Evolutionary conservation across 2,888 invertebrate genomes (phyloP).

Genomic region (Drosophila paucipuncta): DNA sequence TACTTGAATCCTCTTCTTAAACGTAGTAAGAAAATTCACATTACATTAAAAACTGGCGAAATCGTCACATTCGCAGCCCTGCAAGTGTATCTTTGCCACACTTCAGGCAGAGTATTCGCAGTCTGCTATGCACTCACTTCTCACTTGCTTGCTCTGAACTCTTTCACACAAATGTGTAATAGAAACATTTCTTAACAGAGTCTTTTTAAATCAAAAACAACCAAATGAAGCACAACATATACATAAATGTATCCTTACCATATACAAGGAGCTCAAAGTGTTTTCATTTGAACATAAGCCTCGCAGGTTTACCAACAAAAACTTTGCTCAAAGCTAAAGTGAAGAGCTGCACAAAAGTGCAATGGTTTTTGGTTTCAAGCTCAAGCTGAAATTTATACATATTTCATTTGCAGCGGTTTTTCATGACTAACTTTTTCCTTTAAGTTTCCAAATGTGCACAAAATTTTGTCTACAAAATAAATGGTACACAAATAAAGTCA

Average conservation of each 20-base stretch:
- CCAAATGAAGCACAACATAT: background rate
- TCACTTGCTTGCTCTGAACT: background rate
- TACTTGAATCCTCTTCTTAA: background rate
- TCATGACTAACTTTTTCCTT: conserved; percentile 13
- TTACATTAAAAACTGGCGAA: background rate
- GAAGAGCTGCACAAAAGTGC: conserved; percentile 16
- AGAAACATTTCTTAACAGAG: background rate
- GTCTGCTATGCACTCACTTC: background rate
- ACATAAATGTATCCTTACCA: background rate
- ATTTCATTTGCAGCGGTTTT: conserved; percentile 48
- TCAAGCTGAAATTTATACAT: conserved; percentile 35
- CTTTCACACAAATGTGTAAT: background rate
- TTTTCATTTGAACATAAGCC: conserved; percentile 19
- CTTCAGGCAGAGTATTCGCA: no score
- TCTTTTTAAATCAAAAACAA: background rate
- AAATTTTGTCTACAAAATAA: conserved; percentile 24
- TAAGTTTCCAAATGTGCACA: conserved; percentile 43
- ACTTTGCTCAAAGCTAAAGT: conserved; percentile 8
- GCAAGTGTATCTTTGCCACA: background rate
- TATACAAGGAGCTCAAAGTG: conserved; percentile 3
- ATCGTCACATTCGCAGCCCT: background rate
- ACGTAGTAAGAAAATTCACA: background rate
- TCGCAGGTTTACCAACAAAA: conserved; percentile 12
- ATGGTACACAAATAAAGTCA: conserved; percentile 21
- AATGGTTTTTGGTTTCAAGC: background rate